Evolutionary conservation across 2,113 vertebrate species (phyloP).

Genomic region (Eupsittula cactorum): DNA sequence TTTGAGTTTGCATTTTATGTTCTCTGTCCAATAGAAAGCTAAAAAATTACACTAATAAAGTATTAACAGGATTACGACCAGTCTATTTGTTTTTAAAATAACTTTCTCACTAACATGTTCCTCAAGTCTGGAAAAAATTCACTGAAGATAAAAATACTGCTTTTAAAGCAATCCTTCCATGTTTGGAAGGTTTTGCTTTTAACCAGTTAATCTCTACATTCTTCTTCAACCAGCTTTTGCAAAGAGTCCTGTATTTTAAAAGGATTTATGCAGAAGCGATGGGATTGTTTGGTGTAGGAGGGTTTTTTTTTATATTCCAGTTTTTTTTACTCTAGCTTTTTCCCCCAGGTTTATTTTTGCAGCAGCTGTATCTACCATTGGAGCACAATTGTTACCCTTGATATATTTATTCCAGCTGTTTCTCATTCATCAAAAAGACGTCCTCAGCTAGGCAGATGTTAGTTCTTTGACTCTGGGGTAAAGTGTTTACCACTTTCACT

Average conservation of each 20-base stretch:
- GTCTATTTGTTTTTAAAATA: conserved; percentile 18
- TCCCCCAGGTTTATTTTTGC: not conserved
- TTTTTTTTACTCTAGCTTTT: not conserved
- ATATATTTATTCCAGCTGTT: conserved; percentile 66
- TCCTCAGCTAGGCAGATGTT: not conserved
- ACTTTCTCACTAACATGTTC: not conserved
- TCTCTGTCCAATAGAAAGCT: conserved; percentile 88
- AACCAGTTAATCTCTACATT: not conserved
- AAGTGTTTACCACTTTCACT: not conserved
- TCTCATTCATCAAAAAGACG: conserved; percentile 58
- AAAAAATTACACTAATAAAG: conserved; percentile 97
- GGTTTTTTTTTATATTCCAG: fast-evolving
- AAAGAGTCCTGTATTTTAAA: not conserved
- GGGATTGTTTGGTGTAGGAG: not conserved
- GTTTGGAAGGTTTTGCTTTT: not conserved
- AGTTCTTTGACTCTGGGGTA: not conserved
- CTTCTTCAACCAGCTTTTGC: not conserved
- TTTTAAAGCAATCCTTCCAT: not conserved
- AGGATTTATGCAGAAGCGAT: not conserved
- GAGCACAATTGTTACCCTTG: conserved; percentile 44
- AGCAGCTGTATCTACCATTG: conserved; percentile 49
- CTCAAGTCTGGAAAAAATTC: not conserved
- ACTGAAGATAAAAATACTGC: not conserved
- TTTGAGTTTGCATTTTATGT: conserved; percentile 88
- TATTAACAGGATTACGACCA: conserved; percentile 83